Evolutionary conservation across 2,888 invertebrate species (phyloP).

Genomic region (Sceliomorpha sp.): DNA sequence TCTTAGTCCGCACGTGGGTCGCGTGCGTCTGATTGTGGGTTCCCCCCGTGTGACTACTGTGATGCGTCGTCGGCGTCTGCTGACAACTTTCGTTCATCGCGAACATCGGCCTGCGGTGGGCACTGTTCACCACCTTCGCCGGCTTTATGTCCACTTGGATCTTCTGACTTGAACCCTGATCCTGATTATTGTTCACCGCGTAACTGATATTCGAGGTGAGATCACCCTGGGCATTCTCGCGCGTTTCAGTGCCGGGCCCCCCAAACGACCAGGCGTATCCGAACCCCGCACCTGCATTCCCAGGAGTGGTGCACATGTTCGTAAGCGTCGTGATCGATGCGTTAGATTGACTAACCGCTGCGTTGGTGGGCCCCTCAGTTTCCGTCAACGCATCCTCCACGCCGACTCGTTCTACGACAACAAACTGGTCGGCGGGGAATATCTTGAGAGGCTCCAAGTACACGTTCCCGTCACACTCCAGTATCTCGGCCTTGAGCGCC

Average conservation of each 20-base stretch:
- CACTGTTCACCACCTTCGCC: constrained; percentile 72
- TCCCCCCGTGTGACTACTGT: constrained; percentile 66
- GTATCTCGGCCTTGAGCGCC: constrained; percentile 69
- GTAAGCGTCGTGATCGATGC: constrained; percentile 72
- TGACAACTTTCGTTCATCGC: constrained; percentile 77
- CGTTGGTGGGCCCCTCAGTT: constrained; percentile 66
- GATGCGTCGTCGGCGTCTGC: constrained; percentile 43
- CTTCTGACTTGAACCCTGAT: constrained; percentile 77
- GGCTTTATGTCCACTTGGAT: constrained; percentile 78
- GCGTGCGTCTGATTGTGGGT: constrained; percentile 81
- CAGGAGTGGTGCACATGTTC: constrained; percentile 79
- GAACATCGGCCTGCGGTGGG: constrained; percentile 76
- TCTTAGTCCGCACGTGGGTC: constrained; percentile 77
- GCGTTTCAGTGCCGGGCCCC: constrained; percentile 74
- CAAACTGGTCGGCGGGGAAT: constrained; percentile 78
- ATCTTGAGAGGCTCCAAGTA: constrained; percentile 78
- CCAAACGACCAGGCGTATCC: constrained; percentile 79
- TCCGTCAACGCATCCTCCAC: constrained; percentile 76
- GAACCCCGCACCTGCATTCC: constrained; percentile 77
- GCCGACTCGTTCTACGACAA: constrained; percentile 76
- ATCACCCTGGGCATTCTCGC: constrained; percentile 74
- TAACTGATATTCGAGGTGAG: constrained; percentile 76
- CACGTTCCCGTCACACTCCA: constrained; percentile 78
- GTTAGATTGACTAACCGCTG: constrained; percentile 67
- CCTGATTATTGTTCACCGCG: constrained; percentile 78